Percentiles rank a stretch among this genome's conserved stretches.
phyloP scores from a whole-genome alignment of 2,888 invertebrate genomes.

The Hydrotaea cyrtoneurina region DNA sequence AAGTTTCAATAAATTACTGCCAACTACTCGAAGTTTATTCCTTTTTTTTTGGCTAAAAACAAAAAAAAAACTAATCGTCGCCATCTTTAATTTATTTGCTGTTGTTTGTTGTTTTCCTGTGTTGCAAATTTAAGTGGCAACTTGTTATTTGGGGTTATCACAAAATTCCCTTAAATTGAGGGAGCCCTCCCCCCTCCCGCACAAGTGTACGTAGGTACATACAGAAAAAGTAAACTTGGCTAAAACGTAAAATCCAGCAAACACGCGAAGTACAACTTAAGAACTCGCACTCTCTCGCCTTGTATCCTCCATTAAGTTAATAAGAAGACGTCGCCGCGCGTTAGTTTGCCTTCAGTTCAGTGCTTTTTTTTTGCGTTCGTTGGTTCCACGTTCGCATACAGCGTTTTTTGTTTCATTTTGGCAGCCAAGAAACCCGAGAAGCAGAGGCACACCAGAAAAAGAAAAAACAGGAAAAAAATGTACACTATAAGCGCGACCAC shows the following conservation, averaged over 20 bases:
- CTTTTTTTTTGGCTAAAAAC: too few species aligned
- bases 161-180: not conserved
- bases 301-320: conserved; percentile 63
- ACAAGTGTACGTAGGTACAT: not conserved
- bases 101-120: not conserved
- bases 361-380: not conserved
- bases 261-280: conserved; percentile 55
- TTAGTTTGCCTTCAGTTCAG: conserved; percentile 46
- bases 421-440: conserved; percentile 35
- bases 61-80: too few species aligned
- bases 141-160: conserved; percentile 43
- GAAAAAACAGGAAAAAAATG: not conserved
- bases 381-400: conserved; percentile 5
- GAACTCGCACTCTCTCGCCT: conserved; percentile 21
- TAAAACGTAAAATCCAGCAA: conserved; percentile 50
- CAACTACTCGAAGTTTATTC: too few species aligned
- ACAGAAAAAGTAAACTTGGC: conserved; percentile 40
- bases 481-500: conserved; percentile 41
- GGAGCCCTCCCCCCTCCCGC: not conserved
- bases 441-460: not conserved
- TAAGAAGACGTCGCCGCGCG: conserved; percentile 57
- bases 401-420: conserved; percentile 62
- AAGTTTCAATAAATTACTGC: too few species aligned
- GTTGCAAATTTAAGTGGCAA: conserved; percentile 46
- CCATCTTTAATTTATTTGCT: conserved; percentile 2